Conservation (phyloP, 1,140 invertebrate species). For the Halotydeus destructor region DNA sequence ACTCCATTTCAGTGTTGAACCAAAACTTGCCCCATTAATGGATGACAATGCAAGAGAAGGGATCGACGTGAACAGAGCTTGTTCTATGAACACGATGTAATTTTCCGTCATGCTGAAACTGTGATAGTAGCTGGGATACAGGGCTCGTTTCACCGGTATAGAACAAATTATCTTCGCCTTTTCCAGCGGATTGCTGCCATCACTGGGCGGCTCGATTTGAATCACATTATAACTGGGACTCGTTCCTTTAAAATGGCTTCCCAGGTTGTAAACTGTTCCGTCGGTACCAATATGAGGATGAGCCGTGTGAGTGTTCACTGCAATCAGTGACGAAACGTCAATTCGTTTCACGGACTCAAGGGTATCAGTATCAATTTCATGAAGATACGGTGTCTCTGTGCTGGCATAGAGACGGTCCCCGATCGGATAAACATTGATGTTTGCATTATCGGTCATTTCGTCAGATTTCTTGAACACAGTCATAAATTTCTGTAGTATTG, state of each 20-base stretch:
- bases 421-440: constrained; percentile 22
- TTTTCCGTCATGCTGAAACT: constrained; percentile 67
- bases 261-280: constrained; percentile 54
- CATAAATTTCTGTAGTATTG: constrained; percentile 23
- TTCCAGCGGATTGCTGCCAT: constrained; percentile 6
- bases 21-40: no score
- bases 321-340: constrained; percentile 39
- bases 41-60: constrained; percentile 17
- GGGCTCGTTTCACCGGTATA: constrained; percentile 44
- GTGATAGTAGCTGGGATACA: constrained; percentile 67
- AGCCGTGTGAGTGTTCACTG: constrained; percentile 54
- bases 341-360: constrained; percentile 31
- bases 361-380: constrained; percentile 23
- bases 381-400: constrained; percentile 25
- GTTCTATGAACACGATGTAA: constrained; percentile 61
- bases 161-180: constrained; percentile 36
- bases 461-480: constrained; percentile 18
- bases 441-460: constrained; percentile 11
- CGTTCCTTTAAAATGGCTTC: constrained; percentile 16
- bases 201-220: neutral
- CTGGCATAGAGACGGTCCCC: constrained; percentile 26
- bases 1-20: constrained; percentile 18
- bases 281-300: constrained; percentile 53
- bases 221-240: constrained; percentile 6
- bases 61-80: constrained; percentile 49